A percentile compares a stretch with the other conserved stretches of the same genome.
These are phyloP conservation scores for Crotalus helleri DNA, from an alignment of 2,113 vertebrate species.

Conservation along the genomic window DNA sequence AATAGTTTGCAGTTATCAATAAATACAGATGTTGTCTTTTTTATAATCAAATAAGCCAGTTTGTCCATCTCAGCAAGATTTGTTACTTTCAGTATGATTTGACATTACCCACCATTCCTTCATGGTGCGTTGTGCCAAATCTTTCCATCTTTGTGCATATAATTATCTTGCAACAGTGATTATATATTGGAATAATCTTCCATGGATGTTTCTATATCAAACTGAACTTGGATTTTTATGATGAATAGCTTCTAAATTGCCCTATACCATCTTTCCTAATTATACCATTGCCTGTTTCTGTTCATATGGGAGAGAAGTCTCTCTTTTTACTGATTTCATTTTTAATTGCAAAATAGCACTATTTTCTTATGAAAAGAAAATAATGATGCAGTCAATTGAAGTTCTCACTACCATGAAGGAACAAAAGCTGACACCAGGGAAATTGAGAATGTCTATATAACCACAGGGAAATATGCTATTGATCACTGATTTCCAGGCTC, in stretches of 20 bases:
- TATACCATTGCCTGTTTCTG: not conserved
- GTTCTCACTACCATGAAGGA: not conserved
- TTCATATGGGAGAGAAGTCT: not conserved
- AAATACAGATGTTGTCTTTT: not conserved
- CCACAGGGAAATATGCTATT: not conserved
- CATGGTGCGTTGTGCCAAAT: not conserved
- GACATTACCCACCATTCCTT: not conserved
- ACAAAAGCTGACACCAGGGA: not conserved
- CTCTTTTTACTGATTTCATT: not conserved
- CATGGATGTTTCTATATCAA: not conserved
- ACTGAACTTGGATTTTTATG: not conserved
- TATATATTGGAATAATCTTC: not conserved
- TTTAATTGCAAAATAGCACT: not conserved
- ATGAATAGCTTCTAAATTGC: not conserved
- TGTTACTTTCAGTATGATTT: not conserved
- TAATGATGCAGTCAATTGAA: not conserved
- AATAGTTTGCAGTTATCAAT: not conserved
- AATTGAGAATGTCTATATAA: not conserved
- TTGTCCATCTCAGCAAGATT: not conserved
- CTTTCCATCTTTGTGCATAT: not conserved
- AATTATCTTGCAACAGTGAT: not conserved
- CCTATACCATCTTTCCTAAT: not conserved
- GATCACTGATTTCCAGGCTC: not conserved
- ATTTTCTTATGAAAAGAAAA: not conserved
- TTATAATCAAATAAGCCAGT: not conserved